Base-by-base conservation (phyloP, 2,797 vertebrate genomes). In the Helarctos malayanus region DNA sequence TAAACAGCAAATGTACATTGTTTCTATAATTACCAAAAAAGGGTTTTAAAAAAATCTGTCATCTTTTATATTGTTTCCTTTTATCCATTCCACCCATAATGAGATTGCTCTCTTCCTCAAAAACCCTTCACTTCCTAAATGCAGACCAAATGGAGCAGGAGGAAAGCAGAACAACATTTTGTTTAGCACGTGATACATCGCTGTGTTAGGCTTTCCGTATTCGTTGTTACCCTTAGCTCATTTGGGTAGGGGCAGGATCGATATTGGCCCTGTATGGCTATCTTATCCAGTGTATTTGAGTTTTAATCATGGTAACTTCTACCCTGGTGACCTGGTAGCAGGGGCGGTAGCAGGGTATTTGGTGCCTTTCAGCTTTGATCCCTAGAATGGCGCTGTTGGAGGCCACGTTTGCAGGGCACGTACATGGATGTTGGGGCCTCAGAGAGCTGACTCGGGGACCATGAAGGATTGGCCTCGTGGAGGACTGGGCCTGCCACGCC, bases 251-350 rank as follows among this genome's bases (percentile, higher is more conserved):
- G 4, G 4, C n/a, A 47, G 25, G 27, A 41, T 84, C 21, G 29
- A 9, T 75, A 75, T 5, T 54, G 15, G 9, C 35, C 47, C 49
- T 56, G 86, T 35, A 81, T 25, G 49, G 56, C 45, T 29, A 56
- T 56, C 57, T n/a, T 65, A 41, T 14, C 59, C 92, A 65, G 10
- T 68, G 89, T 56, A 54, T 69, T 84, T 75, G n/a, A 81, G 57
- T 92, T 97, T 92, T 89, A 45, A 85, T 71, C 63, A 49, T 63
- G 14, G 32, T 54, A 21, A 47, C 65, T 49, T 71, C 45, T n/a
- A 16, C 45, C 45, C 19, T 47, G 8, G 10, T 94, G 54, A 76
- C 54, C 32, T 29, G 90, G 32, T 10, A 8, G 23, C 1, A 4
- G 57, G 11, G 19, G 8, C 41, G 41, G 41, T 41, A 41, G 41